Base-by-base conservation (phyloP, 2,797 vertebrate species). In the Falco rusticolus region DNA sequence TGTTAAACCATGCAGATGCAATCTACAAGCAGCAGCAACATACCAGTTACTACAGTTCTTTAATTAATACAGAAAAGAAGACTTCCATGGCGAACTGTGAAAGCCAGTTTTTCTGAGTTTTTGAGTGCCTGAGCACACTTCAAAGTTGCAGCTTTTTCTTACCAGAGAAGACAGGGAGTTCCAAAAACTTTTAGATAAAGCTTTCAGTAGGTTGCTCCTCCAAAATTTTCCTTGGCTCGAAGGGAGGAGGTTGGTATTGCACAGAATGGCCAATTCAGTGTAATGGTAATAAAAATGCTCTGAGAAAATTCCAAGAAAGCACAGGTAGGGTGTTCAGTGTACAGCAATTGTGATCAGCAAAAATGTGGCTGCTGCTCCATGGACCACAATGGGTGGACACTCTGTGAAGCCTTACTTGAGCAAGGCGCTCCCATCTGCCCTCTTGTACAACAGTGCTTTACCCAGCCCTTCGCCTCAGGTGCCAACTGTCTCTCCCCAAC, bases 361-460 rank as follows among this genome's bases (percentile, higher is more conserved):
- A 78, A 89, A 63, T 3, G 3, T 2, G 9, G 16, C 29, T 92
- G 54, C 39, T 45, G 28, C 43, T 71, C 37, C n/a, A 26, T 2
- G 22, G 56, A 74, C 41, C 8, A 51, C 16, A 25, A 64, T 0
- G 6, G 21, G 34, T 8, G 13, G 41, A 48, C 16, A 16, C 10
- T 57, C 5, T 8, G 20, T 29, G 29, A 15, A 56, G 60, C 20
- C 33, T 13, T 39, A 41, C 21, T 4, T 4, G 16, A 74, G 33
- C 26, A 50, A 59, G 19, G n/a, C 0, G 0, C 33, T 63, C 60
- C 18, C 33, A 31, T n/a, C 10, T 74, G 51, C 43, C 60, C 37
- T 56, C 16, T 11, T 43, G 64, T 18, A 50, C 1, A 1, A 57
- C 0, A 2, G 31, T 61, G 22, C 15, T 50, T 78, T 70, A 93